Conservation (phyloP, 2,797 vertebrate species). For the Crenichthys baileyi region DNA sequence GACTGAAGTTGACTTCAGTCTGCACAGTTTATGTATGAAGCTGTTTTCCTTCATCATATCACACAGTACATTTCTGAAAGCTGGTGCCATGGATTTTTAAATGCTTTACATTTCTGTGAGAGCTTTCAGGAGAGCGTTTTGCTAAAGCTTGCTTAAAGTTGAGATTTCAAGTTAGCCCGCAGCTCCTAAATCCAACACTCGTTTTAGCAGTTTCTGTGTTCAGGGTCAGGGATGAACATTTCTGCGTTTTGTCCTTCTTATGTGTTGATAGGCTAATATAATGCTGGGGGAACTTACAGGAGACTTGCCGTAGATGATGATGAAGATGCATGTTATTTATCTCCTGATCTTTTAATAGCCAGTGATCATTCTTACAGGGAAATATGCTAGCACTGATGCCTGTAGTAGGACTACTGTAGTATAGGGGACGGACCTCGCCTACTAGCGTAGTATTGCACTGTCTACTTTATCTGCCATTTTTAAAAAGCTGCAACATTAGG, state of each 20-base stretch:
- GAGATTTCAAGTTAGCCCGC: neutral
- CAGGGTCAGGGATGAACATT: neutral
- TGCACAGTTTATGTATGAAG: neutral
- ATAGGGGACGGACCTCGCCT: conserved; percentile 17
- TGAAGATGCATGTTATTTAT: conserved; percentile 25
- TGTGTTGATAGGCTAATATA: neutral
- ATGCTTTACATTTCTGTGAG: neutral
- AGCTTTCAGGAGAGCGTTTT: neutral
- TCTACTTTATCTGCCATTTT: conserved; percentile 70
- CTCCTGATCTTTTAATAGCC: conserved; percentile 47
- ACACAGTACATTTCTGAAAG: neutral
- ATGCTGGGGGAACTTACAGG: neutral
- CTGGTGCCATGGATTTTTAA: neutral
- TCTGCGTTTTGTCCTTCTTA: neutral
- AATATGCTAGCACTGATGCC: conserved; percentile 57
- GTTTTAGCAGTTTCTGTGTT: neutral
- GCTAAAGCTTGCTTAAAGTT: neutral
- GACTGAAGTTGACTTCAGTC: too few relatives aligned
- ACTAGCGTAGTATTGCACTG: conserved; percentile 70
- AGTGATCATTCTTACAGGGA: conserved; percentile 36
- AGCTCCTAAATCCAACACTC: neutral
- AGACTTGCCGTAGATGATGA: neutral
- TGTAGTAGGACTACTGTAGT: conserved; percentile 42
- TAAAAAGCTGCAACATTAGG: conserved; percentile 23
- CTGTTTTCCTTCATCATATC: neutral